Percentiles rank a stretch among this genome's conserved stretches.
Evolutionary conservation across 2,888 invertebrate species (phyloP).

Genomic region (Oxytorus armatus): DNA sequence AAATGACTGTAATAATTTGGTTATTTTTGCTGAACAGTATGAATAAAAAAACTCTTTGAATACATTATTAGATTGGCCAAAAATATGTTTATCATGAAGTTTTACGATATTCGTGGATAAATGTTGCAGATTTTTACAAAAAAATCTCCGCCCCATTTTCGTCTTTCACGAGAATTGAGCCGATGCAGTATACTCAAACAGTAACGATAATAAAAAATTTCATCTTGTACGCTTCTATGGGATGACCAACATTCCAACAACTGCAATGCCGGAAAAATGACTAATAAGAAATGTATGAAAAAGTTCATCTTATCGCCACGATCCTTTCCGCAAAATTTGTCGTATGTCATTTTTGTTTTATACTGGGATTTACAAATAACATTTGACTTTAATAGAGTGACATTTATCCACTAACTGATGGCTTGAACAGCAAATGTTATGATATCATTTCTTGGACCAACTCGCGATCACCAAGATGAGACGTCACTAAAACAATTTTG

Average conservation of each 20-base stretch:
- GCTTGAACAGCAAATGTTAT: too few species aligned
- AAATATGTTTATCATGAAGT: neutral
- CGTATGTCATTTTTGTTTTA: too few species aligned
- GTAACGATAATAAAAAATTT: neutral
- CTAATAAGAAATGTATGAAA: too few species aligned
- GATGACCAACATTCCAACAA: neutral
- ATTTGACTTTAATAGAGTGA: too few species aligned
- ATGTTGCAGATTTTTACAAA: neutral
- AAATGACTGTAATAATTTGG: constrained; percentile 41
- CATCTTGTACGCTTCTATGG: neutral
- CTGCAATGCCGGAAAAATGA: too few species aligned
- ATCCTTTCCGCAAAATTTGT: too few species aligned
- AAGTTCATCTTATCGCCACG: too few species aligned
- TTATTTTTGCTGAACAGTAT: constrained; percentile 17
- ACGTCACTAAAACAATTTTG: too few species aligned
- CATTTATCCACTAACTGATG: too few species aligned
- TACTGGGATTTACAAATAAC: too few species aligned
- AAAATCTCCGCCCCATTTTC: constrained; percentile 2
- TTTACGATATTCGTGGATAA: neutral
- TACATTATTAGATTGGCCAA: neutral
- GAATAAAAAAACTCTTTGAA: neutral
- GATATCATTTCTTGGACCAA: too few species aligned
- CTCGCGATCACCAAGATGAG: too few species aligned
- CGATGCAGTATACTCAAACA: constrained; percentile 4
- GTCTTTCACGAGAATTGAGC: neutral